These are phyloP conservation scores for Phyllostomus hastatus DNA, from an alignment of 2,113 vertebrate genomes.

Conservation along the genomic window DNA sequence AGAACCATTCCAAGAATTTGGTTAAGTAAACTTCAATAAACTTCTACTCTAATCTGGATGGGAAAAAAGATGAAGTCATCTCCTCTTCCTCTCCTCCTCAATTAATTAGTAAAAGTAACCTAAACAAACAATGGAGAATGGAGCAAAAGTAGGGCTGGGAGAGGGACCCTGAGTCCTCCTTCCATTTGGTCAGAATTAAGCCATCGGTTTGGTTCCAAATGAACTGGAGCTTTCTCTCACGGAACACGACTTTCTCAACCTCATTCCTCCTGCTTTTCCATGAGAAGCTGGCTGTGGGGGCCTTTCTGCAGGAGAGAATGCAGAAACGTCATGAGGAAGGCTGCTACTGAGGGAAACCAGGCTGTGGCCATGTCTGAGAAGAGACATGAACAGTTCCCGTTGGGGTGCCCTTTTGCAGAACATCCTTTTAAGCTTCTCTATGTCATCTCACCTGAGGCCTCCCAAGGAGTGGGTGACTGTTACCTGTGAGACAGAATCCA, in stretches of 20 bases:
- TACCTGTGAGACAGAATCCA: neutral
- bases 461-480: neutral
- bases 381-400: neutral
- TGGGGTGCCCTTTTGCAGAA: neutral
- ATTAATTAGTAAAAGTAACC: neutral
- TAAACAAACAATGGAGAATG: neutral
- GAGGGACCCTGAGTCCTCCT: neutral
- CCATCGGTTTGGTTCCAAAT: neutral
- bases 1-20: constrained; percentile 20
- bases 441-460: neutral
- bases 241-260: neutral
- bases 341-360: neutral
- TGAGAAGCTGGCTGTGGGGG: neutral
- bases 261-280: neutral
- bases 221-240: neutral
- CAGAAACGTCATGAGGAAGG: neutral
- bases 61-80: constrained; percentile 25
- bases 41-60: neutral
- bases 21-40: constrained; percentile 33
- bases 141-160: neutral
- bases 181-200: neutral
- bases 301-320: neutral
- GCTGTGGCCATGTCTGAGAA: neutral
- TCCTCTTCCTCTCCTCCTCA: neutral
- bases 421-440: neutral